Base-by-base conservation (phyloP, 1,140 invertebrate species). In the Dermatophagoides farinae region DNA sequence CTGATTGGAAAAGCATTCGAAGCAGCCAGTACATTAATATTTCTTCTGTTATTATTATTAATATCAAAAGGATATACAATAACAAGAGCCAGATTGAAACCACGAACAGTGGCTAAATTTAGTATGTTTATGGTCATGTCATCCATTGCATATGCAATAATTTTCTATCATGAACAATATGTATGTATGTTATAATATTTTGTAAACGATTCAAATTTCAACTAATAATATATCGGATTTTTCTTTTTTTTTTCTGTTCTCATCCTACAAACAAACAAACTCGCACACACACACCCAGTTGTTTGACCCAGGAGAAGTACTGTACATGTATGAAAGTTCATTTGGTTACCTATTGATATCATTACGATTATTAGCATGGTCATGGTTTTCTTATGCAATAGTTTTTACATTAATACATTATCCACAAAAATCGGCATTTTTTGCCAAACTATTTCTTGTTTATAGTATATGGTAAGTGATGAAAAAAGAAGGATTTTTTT, bases 1-100 rank as follows among this genome's bases (percentile, higher is more conserved):
- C 72, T 77, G 44, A 66, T 78, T 57, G 84, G 43, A 11, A 41
- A 44, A 31, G 57, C 47, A 12, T 74, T 84, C 54, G 81, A 83
- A 71, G 79, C 82, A 1, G 70, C 78, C 16, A 81, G 82, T 52
- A 84, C 82, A 68, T 81, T 80, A 53, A 70, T 78, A 2, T 89
- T 86, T 65, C 74, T 91, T 0, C 67, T 88, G 0, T 73, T 92
- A 39, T 73, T 93, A 31, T 73, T 93, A 23, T 71, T 93, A 18
- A 73, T 91, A 67, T 87, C 83, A 0, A 88, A 92, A 71, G 88
- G 89, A 2, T 92, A 83, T 68, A 92, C 88, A 0, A 82, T 93
- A 14, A 92, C 88, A 0, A 76, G 87, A 60, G 88, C 85, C 0
- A 71, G 84, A 1, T 71, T 92, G 14, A 78, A 81, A 46, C 71